Conservation (phyloP, 1,140 invertebrate genomes). For the Triops cancriformis region DNA sequence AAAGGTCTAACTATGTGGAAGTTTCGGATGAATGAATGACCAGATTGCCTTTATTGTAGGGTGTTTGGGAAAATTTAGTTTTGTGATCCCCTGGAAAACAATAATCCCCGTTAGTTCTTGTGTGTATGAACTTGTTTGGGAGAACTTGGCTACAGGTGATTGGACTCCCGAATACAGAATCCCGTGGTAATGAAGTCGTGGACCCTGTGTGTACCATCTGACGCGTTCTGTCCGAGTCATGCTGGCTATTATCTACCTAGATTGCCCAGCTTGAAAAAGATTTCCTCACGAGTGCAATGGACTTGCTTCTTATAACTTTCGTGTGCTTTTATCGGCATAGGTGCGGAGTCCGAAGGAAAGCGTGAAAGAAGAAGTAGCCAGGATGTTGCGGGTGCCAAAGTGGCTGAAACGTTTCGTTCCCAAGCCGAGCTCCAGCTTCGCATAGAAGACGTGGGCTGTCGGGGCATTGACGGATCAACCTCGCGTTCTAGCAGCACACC, state of each 20-base stretch:
- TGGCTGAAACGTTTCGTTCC: background rate
- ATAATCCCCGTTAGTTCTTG: too few relatives aligned
- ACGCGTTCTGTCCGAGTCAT: too few relatives aligned
- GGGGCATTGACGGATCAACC: background rate
- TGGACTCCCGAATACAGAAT: too few relatives aligned
- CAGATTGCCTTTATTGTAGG: too few relatives aligned
- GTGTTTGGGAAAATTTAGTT: too few relatives aligned
- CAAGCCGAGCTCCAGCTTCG: slow-evolving; percentile 3
- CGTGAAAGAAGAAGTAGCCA: background rate
- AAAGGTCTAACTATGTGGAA: too few relatives aligned
- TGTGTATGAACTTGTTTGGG: too few relatives aligned
- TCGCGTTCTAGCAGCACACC: slow-evolving; percentile 2
- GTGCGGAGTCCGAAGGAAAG: background rate
- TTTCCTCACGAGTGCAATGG: background rate
- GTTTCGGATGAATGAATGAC: too few relatives aligned
- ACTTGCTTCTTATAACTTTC: background rate
- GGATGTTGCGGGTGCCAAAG: background rate
- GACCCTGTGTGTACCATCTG: too few relatives aligned
- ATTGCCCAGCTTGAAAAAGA: background rate
- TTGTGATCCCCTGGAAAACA: too few relatives aligned
- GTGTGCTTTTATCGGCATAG: background rate
- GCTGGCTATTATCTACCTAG: background rate
- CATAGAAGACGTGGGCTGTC: slow-evolving; percentile 4
- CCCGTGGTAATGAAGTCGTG: too few relatives aligned
- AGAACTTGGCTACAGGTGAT: too few relatives aligned